Conservation (phyloP, 2,797 vertebrate genomes). For the Cuniculus paca region DNA sequence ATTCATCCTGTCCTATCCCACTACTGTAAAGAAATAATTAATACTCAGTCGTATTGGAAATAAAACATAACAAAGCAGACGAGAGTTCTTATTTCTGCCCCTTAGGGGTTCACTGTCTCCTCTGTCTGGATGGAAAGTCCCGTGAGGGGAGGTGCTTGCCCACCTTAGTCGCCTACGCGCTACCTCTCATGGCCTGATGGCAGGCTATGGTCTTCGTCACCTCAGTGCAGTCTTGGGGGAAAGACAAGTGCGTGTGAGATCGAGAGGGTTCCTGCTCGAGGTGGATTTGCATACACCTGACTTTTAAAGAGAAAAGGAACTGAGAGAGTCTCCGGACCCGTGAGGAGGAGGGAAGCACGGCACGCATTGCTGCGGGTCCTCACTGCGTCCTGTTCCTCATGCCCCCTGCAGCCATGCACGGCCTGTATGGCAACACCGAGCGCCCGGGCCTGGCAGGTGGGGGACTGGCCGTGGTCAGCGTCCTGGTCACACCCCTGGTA, state of each 20-base stretch:
- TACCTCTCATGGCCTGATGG: not conserved
- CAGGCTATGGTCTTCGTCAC: not conserved
- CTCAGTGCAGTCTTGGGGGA: not conserved
- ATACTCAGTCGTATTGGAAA: not conserved
- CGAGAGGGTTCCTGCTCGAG: not conserved
- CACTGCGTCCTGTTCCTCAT: accelerated
- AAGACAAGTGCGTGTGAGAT: not conserved
- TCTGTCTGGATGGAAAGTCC: not conserved
- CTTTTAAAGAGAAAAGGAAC: constrained; percentile 62
- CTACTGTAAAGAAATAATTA: not conserved
- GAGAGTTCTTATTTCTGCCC: not conserved
- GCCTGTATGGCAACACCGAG: not conserved
- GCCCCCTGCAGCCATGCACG: not conserved
- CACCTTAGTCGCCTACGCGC: not conserved
- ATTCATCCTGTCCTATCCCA: not conserved
- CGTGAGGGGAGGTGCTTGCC: not conserved
- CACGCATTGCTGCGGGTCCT: not conserved
- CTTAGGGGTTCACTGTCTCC: not conserved
- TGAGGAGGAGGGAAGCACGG: not conserved
- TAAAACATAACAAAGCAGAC: not conserved
- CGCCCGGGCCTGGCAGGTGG: not conserved
- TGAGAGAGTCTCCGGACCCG: not conserved
- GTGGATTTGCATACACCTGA: constrained; percentile 62
- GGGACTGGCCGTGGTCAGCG: not conserved
- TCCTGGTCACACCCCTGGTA: too few relatives aligned